A percentile compares a stretch with the other conserved stretches of the same genome.
These are phyloP conservation scores for Sclerodermus sp. DNA, from an alignment of 2,888 invertebrate species.

Conservation along the genomic window DNA sequence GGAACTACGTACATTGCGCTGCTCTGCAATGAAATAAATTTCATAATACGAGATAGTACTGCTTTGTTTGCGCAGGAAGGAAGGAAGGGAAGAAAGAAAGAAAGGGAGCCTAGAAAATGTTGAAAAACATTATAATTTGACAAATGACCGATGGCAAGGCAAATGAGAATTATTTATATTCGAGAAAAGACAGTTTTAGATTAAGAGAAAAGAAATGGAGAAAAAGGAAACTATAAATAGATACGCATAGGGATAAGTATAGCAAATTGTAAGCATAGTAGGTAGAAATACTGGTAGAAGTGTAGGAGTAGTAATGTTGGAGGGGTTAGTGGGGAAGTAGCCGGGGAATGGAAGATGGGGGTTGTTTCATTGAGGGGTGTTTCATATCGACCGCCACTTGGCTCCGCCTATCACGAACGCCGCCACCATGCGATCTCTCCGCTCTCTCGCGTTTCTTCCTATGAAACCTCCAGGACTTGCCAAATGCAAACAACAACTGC, in stretches of 20 bases:
- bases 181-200: too few relatives aligned
- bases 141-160: too few relatives aligned
- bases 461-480: slow-evolving; percentile 8
- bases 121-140: too few relatives aligned
- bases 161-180: too few relatives aligned
- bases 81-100: too few relatives aligned
- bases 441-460: slow-evolving; percentile 9
- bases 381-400: slow-evolving; percentile 44
- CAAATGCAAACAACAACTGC: slow-evolving; percentile 15
- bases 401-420: slow-evolving; percentile 37
- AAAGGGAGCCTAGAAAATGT: too few relatives aligned
- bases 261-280: not conserved
- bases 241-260: not conserved
- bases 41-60: too few relatives aligned
- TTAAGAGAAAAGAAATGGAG: too few relatives aligned
- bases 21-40: too few relatives aligned
- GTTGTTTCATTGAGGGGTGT: slow-evolving; percentile 42
- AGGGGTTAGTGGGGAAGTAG: slow-evolving; percentile 1
- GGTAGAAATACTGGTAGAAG: not conserved
- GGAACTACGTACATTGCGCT: too few relatives aligned
- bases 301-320: not conserved
- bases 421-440: slow-evolving; percentile 20
- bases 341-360: slow-evolving; percentile 16
- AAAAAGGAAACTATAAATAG: not conserved
- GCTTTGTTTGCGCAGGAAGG: too few relatives aligned